These are phyloP conservation scores for Phyllotis vaccarum DNA, from an alignment of 2,797 vertebrate genomes.

Conservation along the genomic window DNA sequence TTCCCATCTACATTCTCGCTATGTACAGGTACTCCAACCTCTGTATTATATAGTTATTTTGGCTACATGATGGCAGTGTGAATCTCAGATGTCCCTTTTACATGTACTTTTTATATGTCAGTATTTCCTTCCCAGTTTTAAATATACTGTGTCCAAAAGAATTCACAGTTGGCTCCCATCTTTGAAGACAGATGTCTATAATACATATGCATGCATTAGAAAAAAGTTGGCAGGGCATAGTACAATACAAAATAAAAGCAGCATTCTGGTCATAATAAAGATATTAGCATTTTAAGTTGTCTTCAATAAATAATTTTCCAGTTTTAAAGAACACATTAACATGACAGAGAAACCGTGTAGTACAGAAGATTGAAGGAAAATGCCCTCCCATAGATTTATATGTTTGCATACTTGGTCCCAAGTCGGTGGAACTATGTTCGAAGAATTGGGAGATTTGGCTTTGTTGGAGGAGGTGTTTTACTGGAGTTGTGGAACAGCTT, in stretches of 20 bases:
- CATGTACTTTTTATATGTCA: not conserved
- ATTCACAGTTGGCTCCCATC: not conserved
- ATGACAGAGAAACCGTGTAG: not conserved
- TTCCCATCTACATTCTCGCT: not conserved
- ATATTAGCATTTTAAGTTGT: not conserved
- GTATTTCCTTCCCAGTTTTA: conserved; percentile 11
- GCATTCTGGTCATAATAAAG: not conserved
- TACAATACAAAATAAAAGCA: conserved; percentile 47
- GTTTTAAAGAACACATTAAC: not conserved
- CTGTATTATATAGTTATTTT: conserved; percentile 28
- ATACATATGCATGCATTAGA: not conserved
- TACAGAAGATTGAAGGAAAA: not conserved
- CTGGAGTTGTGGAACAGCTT: not conserved
- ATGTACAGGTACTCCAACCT: conserved; percentile 30
- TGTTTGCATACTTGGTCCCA: not conserved
- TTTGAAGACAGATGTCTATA: not conserved
- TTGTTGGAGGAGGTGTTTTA: not conserved
- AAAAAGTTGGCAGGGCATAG: not conserved
- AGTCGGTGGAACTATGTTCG: not conserved
- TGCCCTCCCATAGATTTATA: too few relatives aligned
- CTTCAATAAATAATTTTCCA: not conserved
- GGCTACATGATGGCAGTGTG: not conserved
- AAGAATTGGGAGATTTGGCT: not conserved
- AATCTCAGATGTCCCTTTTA: not conserved
- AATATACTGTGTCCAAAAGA: conserved; percentile 25